Evolutionary conservation across 2,888 invertebrate genomes (phyloP).

Genomic region (Pterobdella sp.): DNA sequence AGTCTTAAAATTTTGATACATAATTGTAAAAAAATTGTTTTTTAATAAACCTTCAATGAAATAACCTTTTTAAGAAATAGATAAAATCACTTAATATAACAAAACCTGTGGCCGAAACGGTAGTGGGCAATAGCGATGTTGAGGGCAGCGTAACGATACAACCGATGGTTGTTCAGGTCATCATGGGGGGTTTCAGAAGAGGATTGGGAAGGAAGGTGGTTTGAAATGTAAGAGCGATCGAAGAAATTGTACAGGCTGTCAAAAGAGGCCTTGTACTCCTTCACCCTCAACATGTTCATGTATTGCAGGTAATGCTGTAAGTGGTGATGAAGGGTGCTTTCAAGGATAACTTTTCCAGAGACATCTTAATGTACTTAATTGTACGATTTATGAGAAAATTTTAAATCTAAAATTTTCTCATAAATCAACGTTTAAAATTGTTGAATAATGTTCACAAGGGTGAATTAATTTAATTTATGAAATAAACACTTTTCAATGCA

Average conservation of each 20-base stretch:
- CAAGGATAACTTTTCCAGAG: too few species aligned
- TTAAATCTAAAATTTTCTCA: too few species aligned
- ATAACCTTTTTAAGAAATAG: not conserved
- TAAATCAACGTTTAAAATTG: too few species aligned
- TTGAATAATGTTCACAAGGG: too few species aligned
- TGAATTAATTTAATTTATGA: too few species aligned
- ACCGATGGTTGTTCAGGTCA: constrained; percentile 52
- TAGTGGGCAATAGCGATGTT: constrained; percentile 80
- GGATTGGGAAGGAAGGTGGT: not conserved
- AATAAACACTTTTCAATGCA: too few species aligned
- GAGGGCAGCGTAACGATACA: constrained; percentile 78
- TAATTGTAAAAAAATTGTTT: not conserved
- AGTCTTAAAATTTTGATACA: constrained; percentile 27
- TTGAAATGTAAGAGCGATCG: constrained; percentile 53
- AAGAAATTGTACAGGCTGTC: constrained; percentile 75
- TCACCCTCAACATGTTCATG: constrained; percentile 75
- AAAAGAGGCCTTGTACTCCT: constrained; percentile 75
- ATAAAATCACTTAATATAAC: constrained; percentile 15
- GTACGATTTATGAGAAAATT: too few species aligned
- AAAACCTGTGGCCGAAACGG: constrained; percentile 71
- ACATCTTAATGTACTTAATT: too few species aligned
- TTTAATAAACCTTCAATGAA: not conserved
- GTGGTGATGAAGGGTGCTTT: constrained; percentile 22
- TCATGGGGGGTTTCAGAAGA: not conserved
- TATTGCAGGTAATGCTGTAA: constrained; percentile 81